Conservation (phyloP, 2,797 vertebrate genomes). For the Epinephelus coioides region DNA sequence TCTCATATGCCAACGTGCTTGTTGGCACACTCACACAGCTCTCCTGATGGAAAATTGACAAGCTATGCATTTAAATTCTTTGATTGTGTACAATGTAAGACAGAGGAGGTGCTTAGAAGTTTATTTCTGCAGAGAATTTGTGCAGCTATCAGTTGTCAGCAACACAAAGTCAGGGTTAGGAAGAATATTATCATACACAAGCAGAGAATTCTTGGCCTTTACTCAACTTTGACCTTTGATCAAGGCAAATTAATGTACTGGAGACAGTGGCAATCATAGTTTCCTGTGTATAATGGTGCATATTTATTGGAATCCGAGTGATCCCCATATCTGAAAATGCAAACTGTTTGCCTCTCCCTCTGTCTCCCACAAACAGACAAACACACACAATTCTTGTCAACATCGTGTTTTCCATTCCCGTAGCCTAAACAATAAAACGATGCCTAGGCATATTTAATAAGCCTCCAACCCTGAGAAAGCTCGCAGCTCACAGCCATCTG, state of each 20-base stretch:
- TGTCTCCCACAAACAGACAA: neutral
- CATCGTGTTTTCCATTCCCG: slow-evolving; percentile 28
- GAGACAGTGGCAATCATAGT: too few relatives aligned
- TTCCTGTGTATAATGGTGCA: neutral
- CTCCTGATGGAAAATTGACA: slow-evolving; percentile 3
- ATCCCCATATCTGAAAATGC: neutral
- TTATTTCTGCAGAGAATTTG: neutral
- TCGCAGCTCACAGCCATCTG: slow-evolving; percentile 40
- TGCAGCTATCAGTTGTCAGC: neutral
- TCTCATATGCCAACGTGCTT: slow-evolving; percentile 8
- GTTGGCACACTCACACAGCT: slow-evolving; percentile 10
- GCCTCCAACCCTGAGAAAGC: slow-evolving; percentile 43
- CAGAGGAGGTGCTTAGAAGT: neutral
- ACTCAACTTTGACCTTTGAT: too few relatives aligned
- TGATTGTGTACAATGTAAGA: neutral
- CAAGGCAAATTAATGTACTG: too few relatives aligned
- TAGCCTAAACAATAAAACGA: slow-evolving; percentile 35
- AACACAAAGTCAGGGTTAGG: too few relatives aligned
- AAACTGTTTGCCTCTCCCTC: neutral
- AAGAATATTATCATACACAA: neutral
- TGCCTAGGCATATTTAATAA: slow-evolving; percentile 50
- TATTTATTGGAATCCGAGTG: slow-evolving; percentile 9
- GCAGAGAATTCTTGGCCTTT: neutral
- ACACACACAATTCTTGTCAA: slow-evolving; percentile 11
- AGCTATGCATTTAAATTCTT: neutral